Evolutionary conservation across 2,888 invertebrate genomes (phyloP).

Genomic region (Stenodera caucasica): DNA sequence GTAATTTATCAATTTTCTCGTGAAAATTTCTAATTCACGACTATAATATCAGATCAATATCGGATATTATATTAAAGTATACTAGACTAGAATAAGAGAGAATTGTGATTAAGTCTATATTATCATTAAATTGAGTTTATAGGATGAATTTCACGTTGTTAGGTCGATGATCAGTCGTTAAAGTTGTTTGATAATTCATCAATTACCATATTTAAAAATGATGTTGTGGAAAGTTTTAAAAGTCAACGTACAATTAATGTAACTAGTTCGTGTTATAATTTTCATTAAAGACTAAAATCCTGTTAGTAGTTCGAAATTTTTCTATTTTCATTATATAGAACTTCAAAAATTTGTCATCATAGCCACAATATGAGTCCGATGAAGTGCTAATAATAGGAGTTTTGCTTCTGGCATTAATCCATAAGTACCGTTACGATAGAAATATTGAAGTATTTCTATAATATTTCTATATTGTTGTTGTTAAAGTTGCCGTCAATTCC

Average conservation of each 20-base stretch:
- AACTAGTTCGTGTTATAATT: background rate
- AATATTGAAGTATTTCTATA: constrained; percentile 15
- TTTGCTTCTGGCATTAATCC: constrained; percentile 31
- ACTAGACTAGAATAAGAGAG: background rate
- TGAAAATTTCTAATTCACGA: background rate
- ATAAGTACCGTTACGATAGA: constrained; percentile 30
- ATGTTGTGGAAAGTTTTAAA: constrained; percentile 1
- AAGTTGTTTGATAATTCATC: background rate
- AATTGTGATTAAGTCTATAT: background rate
- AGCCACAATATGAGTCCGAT: too few relatives aligned
- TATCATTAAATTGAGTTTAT: too few relatives aligned
- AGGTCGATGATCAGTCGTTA: background rate
- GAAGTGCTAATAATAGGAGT: constrained; percentile 41
- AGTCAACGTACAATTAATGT: constrained; percentile 13
- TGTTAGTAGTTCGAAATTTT: too few relatives aligned
- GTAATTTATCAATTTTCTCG: background rate
- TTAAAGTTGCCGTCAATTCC: constrained; percentile 10
- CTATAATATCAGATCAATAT: background rate
- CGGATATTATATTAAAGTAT: background rate
- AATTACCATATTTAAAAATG: background rate
- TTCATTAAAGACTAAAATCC: too few relatives aligned
- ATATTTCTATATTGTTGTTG: constrained; percentile 9
- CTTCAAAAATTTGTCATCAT: too few relatives aligned
- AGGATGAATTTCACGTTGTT: too few relatives aligned
- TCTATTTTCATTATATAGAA: too few relatives aligned